Conservation (phyloP, 2,113 vertebrate genomes). For the Rhynchomys soricoides region DNA sequence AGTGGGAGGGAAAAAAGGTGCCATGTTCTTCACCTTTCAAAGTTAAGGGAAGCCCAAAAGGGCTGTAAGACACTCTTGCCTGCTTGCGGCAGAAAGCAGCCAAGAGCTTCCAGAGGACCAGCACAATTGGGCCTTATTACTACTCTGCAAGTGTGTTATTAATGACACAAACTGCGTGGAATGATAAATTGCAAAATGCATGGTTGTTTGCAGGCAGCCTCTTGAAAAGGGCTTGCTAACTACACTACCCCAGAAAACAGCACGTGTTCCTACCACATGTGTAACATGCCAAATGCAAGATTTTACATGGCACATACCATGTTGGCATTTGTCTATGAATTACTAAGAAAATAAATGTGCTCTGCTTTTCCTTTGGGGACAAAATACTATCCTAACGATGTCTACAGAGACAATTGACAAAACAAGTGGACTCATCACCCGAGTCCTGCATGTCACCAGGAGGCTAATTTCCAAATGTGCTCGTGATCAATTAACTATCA, state of each 20-base stretch:
- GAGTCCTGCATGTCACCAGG: background rate
- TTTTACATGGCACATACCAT: background rate
- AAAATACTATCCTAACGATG: constrained; percentile 11
- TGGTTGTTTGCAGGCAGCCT: constrained; percentile 48
- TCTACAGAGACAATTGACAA: background rate
- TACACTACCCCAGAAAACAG: constrained; percentile 23
- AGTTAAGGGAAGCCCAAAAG: background rate
- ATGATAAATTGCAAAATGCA: constrained; percentile 47
- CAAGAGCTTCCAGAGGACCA: constrained; percentile 32
- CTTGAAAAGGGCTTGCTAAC: constrained; percentile 8
- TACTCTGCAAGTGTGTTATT: constrained; percentile 58
- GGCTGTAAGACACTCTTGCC: constrained; percentile 13
- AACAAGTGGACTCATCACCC: background rate
- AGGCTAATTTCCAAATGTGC: constrained; percentile 8
- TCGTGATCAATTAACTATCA: background rate
- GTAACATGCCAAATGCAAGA: background rate
- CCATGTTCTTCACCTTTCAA: background rate
- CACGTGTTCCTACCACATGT: background rate
- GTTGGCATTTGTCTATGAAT: background rate
- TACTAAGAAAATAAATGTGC: constrained; percentile 39
- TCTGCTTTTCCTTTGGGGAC: background rate
- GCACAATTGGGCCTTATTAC: constrained; percentile 59
- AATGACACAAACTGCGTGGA: constrained; percentile 26
- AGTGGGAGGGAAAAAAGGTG: background rate
- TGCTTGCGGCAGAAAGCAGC: constrained; percentile 47